These are phyloP conservation scores for Stichopus horrens DNA, from an alignment of 53 echinoderm and acorn worm species.

Conservation along the genomic window DNA sequence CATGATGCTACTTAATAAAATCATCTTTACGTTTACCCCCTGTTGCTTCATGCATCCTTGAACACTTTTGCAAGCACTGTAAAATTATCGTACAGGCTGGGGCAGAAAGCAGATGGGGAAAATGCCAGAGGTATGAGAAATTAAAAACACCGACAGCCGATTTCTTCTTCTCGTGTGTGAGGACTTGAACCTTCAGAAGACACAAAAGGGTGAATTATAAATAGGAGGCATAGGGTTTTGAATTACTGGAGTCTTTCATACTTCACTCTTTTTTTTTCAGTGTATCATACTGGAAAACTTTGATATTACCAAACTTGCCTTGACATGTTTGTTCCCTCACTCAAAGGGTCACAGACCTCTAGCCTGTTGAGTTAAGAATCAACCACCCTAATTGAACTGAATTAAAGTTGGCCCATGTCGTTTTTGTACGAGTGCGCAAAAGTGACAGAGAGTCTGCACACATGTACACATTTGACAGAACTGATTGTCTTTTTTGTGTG, in stretches of 20 bases:
- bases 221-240: conserved; percentile 32
- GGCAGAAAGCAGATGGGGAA: conserved; percentile 29
- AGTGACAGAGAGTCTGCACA: too few relatives aligned
- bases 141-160: conserved; percentile 24
- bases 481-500: neutral
- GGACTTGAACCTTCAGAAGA: neutral
- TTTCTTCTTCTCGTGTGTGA: neutral
- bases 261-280: neutral
- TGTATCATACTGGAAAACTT: too few relatives aligned
- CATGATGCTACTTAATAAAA: conserved; percentile 43
- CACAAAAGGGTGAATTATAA: conserved; percentile 8
- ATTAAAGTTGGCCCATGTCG: too few relatives aligned
- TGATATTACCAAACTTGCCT: too few relatives aligned
- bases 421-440: too few relatives aligned
- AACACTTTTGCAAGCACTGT: conserved; percentile 38
- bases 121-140: neutral
- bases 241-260: neutral
- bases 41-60: conserved; percentile 37
- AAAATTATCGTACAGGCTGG: conserved; percentile 1
- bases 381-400: too few relatives aligned
- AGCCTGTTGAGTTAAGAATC: neutral
- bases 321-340: too few relatives aligned
- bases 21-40: conserved; percentile 33
- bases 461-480: too few relatives aligned
- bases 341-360: neutral